Percentiles rank a stretch among this genome's conserved stretches.
These are phyloP conservation scores for Lycopodina hypogea DNA, from an alignment of 37 sponge, comb jelly and placozoan species.

Conservation along the genomic window DNA sequence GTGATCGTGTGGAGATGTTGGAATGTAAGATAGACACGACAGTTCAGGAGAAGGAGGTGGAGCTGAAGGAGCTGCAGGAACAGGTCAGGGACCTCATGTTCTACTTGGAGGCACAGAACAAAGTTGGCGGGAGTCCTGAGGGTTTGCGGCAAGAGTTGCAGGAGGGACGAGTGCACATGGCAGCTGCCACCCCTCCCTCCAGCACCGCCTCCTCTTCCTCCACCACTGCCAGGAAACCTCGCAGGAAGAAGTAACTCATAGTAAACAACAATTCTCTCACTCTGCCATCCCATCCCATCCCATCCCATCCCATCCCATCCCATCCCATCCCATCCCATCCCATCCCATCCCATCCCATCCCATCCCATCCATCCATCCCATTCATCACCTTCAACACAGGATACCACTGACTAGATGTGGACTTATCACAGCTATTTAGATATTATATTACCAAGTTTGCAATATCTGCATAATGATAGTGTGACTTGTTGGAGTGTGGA, in stretches of 20 bases:
- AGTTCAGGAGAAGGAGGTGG: constrained; percentile 55
- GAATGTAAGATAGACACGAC: constrained; percentile 63
- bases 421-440: too few relatives aligned
- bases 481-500: too few relatives aligned
- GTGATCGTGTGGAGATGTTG: constrained; percentile 39
- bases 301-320: constrained; percentile 1
- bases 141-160: constrained; percentile 42
- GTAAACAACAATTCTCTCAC: too few relatives aligned
- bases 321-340: not conserved
- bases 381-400: too few relatives aligned
- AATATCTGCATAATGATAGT: too few relatives aligned
- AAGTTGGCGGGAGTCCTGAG: constrained; percentile 59
- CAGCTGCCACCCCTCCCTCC: not conserved
- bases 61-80: constrained; percentile 83
- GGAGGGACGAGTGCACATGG: not conserved
- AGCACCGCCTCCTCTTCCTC: not conserved
- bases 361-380: too few relatives aligned
- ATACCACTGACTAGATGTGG: too few relatives aligned
- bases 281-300: not conserved
- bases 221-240: not conserved
- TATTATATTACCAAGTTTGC: too few relatives aligned
- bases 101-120: constrained; percentile 88
- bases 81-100: constrained; percentile 97
- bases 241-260: constrained; percentile 31
- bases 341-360: constrained; percentile 1